These are phyloP conservation scores for Synergus japonicus DNA, from an alignment of 2,888 invertebrate species.

Conservation along the genomic window DNA sequence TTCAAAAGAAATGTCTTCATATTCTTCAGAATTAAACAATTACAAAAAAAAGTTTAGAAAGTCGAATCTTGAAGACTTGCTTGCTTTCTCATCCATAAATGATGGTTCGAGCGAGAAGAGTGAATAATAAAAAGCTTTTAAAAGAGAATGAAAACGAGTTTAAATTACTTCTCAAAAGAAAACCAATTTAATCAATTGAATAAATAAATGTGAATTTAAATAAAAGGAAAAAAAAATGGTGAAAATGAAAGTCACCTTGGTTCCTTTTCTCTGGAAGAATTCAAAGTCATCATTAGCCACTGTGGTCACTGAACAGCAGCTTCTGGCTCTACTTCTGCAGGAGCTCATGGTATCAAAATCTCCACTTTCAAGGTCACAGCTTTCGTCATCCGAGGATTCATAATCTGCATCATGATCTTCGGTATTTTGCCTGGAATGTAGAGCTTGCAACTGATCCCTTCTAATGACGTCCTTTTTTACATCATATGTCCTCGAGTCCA, in stretches of 20 bases:
- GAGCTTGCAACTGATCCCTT: conserved; percentile 54
- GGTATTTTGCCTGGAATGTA: conserved; percentile 55
- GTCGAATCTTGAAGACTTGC: background rate
- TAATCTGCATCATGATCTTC: conserved; percentile 64
- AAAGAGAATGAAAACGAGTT: background rate
- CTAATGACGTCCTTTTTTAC: conserved; percentile 59
- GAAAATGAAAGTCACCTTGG: conserved; percentile 64
- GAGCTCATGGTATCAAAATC: conserved; percentile 76
- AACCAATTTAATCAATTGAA: background rate
- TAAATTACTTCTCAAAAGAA: background rate
- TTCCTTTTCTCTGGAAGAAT: conserved; percentile 79
- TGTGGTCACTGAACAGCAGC: conserved; percentile 81
- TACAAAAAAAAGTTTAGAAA: background rate
- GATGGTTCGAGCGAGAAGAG: no score
- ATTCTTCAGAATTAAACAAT: background rate
- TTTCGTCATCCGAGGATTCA: conserved; percentile 73
- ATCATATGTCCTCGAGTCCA: conserved; percentile 68
- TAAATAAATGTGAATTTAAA: background rate
- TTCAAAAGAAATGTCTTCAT: background rate
- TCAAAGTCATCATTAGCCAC: conserved; percentile 83
- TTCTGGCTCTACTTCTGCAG: conserved; percentile 77
- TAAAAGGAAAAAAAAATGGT: conserved; percentile 24
- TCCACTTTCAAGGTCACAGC: conserved; percentile 71
- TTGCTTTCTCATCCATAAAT: conserved; percentile 3
- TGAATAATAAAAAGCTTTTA: background rate